Base-by-base conservation (phyloP, 2,797 vertebrate species). In the Columba guinea region DNA sequence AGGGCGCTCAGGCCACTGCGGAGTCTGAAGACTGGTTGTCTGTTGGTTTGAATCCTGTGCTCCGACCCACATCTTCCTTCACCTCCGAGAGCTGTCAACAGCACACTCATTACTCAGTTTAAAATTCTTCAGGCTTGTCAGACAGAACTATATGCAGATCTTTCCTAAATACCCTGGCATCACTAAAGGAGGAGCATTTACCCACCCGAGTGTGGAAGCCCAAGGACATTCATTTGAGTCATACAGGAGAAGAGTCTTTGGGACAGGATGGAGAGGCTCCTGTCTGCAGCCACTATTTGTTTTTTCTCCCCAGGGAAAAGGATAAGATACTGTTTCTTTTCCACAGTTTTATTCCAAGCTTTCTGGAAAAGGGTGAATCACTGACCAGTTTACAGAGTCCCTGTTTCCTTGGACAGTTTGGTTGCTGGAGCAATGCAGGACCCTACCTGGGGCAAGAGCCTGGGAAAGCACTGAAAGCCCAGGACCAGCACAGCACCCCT, bases 141-240 rank as follows among this genome's bases (percentile, higher is more conserved):
- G 90, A 82, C 63, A 87, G 68, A 85, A 48, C n/a, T 16, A 41
- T 49, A 90, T 58, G 83, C 67, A 95, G 87, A 95, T 91, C 75
- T n/a, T 80, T 44, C 60, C 89, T 75, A 55, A 95, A 81, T 1
- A 32, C 48, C 34, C 82, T 23, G 28, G 37, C 80, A 58, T 58
- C 24, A 10, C 78, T 23, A 46, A 13, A 18, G 65, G 52, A 74
- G 70, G 8, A 87, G 60, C 37, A 75, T 51, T 48, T 60, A 85
- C 56, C 3, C 4, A 27, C 18, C 20, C 39, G 60, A 35, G 15
- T 1, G 12, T 20, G 44, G 55, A 69, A 86, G 67, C 80, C 59
- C 60, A 87, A 52, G 52, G 90, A 83, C 58, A 71, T 11, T 28
- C 16, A 55, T 64, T 70, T 80, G 89, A 94, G 32, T 91, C 69